Percentiles rank a stretch among this genome's conserved stretches.
These are phyloP conservation scores for Mellivora capensis DNA, from an alignment of 2,113 vertebrate species.

Conservation along the genomic window DNA sequence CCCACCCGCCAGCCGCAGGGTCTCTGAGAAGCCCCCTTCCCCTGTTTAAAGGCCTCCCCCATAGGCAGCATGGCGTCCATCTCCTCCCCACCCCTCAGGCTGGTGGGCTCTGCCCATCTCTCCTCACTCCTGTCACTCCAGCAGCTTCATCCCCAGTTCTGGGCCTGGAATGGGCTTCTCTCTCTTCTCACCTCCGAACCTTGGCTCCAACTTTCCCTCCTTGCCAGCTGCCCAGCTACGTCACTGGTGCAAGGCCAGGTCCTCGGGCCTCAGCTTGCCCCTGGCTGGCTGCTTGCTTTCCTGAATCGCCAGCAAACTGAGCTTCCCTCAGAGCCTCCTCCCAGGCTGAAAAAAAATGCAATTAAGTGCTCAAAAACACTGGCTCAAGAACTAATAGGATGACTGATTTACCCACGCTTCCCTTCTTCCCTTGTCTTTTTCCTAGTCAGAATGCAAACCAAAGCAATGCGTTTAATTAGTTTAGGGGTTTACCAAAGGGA, in stretches of 20 bases:
- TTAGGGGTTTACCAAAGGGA: background rate
- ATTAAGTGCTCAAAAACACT: background rate
- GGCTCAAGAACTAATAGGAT: background rate
- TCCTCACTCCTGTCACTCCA: background rate
- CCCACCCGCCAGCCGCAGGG: background rate
- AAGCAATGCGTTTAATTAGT: background rate
- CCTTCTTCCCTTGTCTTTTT: background rate
- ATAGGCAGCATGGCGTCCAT: fast-evolving
- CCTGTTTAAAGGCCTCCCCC: background rate
- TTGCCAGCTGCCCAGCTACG: background rate
- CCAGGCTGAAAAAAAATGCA: background rate
- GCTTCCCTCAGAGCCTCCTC: background rate
- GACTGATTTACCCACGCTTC: too few species aligned
- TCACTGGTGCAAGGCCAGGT: background rate
- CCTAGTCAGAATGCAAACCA: background rate
- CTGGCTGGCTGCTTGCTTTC: background rate
- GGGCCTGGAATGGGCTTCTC: background rate
- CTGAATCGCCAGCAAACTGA: background rate
- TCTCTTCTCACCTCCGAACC: background rate
- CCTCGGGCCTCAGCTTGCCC: fast-evolving
- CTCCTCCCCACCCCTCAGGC: fast-evolving
- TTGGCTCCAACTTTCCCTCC: background rate
- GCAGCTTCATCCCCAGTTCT: fast-evolving
- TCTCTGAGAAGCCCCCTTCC: background rate
- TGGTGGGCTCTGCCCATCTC: fast-evolving